Evolutionary conservation across 2,113 vertebrate genomes (phyloP).

Genomic region (Odontophorus gujanensis): DNA sequence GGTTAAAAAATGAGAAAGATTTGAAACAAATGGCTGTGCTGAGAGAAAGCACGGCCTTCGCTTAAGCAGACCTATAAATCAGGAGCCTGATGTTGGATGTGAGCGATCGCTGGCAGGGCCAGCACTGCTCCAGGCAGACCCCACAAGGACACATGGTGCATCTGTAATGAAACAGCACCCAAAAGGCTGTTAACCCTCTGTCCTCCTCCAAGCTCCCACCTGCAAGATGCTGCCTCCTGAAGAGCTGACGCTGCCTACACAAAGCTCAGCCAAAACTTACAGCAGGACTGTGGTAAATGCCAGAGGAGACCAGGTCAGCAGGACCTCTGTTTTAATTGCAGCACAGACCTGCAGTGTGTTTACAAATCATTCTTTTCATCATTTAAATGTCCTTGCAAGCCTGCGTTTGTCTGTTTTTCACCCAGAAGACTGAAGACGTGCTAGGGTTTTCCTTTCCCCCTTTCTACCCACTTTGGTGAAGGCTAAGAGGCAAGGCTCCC

Average conservation of each 20-base stretch:
- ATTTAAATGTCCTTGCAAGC: neutral
- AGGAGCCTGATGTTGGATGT: slow-evolving; percentile 64
- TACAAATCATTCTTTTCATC: neutral
- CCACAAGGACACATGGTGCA: slow-evolving; percentile 37
- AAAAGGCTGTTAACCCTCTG: slow-evolving; percentile 34
- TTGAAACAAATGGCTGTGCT: slow-evolving; percentile 85
- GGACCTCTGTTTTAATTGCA: neutral
- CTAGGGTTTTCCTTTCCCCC: neutral
- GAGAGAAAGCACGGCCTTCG: slow-evolving; percentile 85
- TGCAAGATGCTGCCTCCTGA: neutral
- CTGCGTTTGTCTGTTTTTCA: neutral
- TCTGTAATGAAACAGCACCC: slow-evolving; percentile 37
- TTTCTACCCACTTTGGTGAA: neutral
- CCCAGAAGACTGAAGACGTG: neutral
- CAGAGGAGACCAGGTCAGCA: neutral
- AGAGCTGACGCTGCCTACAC: rapidly evolving
- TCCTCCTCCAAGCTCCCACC: neutral
- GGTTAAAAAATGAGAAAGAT: slow-evolving; percentile 70
- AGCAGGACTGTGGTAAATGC: neutral
- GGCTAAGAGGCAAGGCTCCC: neutral
- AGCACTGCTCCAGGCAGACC: slow-evolving; percentile 57
- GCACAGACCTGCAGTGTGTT: neutral
- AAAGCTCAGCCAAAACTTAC: neutral
- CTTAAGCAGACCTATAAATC: slow-evolving; percentile 91
- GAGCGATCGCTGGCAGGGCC: slow-evolving; percentile 47